Percentiles rank a stretch among this genome's conserved stretches.
Conservation (phyloP, 1,140 invertebrate species). For the Pseudomyrmex cubaensis region DNA sequence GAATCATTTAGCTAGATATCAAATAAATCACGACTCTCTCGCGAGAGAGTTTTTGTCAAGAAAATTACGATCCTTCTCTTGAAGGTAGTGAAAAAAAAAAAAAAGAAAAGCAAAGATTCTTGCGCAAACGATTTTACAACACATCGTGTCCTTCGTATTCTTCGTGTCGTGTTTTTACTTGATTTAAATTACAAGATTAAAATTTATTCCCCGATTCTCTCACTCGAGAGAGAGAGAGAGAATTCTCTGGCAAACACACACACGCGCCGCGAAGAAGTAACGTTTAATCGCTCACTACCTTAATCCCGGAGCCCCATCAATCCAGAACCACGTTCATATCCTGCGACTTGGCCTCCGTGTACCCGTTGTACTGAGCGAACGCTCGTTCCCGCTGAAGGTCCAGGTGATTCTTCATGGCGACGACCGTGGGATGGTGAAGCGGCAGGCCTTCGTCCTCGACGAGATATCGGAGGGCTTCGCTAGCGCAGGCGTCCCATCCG, state of each 20-base stretch:
- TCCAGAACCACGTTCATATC: slow-evolving; percentile 46
- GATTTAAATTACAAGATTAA: slow-evolving; percentile 40
- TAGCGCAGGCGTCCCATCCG: slow-evolving; percentile 81
- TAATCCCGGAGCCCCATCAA: slow-evolving; percentile 31
- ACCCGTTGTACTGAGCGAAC: slow-evolving; percentile 67
- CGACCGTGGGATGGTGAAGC: slow-evolving; percentile 80
- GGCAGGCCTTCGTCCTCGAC: slow-evolving; percentile 81
- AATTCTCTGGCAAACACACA: slow-evolving; percentile 1
- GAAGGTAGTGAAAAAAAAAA: neutral
- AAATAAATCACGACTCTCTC: slow-evolving; percentile 15
- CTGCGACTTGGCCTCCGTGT: slow-evolving; percentile 56
- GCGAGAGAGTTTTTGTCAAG: neutral
- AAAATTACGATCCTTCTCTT: slow-evolving; percentile 1
- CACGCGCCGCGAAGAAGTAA: slow-evolving; percentile 15
- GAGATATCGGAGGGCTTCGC: slow-evolving; percentile 81
- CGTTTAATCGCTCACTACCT: slow-evolving; percentile 44
- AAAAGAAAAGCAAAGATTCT: slow-evolving; percentile 25
- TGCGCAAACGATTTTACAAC: slow-evolving; percentile 37
- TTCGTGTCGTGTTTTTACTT: neutral
- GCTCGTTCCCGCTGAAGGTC: slow-evolving; percentile 78
- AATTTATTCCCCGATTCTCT: slow-evolving; percentile 22
- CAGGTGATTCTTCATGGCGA: slow-evolving; percentile 81
- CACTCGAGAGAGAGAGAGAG: neutral
- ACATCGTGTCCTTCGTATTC: neutral
- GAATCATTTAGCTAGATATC: neutral